These are phyloP conservation scores for Sebastes ruberrimus DNA, from an alignment of 2,797 vertebrate species.

Conservation along the genomic window DNA sequence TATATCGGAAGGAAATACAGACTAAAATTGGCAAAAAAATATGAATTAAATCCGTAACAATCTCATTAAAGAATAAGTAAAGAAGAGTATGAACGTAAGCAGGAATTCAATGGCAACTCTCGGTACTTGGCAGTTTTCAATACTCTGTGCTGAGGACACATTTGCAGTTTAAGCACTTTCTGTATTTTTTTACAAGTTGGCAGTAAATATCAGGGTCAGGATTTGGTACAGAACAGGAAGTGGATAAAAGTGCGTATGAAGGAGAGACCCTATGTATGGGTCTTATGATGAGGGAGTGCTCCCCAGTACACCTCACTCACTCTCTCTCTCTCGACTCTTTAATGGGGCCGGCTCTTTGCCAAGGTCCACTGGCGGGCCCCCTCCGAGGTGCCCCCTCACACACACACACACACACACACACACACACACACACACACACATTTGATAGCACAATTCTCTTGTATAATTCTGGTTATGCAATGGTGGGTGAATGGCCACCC, in stretches of 20 bases:
- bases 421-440: constrained; percentile 30
- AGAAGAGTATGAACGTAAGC: neutral
- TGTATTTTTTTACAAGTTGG: neutral
- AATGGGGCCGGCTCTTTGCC: constrained; percentile 60
- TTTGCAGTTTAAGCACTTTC: neutral
- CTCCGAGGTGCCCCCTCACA: constrained; percentile 52
- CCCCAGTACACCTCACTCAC: constrained; percentile 10
- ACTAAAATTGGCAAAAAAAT: neutral
- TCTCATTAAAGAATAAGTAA: neutral
- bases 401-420: constrained; percentile 30
- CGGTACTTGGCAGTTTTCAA: neutral
- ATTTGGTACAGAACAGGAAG: neutral
- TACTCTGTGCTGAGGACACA: neutral
- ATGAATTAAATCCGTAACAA: neutral
- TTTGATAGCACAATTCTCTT: constrained; percentile 69
- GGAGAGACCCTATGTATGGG: neutral
- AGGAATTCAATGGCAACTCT: neutral
- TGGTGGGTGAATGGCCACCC: constrained; percentile 69
- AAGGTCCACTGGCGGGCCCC: constrained; percentile 64
- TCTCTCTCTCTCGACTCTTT: constrained; percentile 40
- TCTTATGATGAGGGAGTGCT: constrained; percentile 5
- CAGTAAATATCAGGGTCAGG: neutral
- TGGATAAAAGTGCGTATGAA: neutral
- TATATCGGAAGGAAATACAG: neutral
- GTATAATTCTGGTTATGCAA: constrained; percentile 80